Evolutionary conservation across 2,888 invertebrate species (phyloP), one percentile per base, ranked within the genome.

Genomic region (Diarsia rubi): DNA sequence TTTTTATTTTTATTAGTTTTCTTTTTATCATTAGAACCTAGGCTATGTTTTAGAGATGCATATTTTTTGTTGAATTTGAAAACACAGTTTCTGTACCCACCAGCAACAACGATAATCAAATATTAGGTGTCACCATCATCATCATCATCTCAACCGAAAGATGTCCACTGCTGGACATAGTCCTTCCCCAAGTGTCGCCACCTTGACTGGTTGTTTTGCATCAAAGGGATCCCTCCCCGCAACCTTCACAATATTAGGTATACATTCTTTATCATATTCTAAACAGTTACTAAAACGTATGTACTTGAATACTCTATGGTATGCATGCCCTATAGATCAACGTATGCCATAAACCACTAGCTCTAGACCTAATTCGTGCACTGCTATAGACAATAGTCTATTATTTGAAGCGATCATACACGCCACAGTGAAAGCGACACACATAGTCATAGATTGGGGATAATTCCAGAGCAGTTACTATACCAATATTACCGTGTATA

Each of bases 391-490:
- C 83, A 82, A 82, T 73, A 82, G 83, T 68, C 72, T 85, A 77
- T 85, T 82, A 82, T 82, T 82, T 82, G 85, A 82, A 78, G 83
- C 73, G 78, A 85, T 85, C 82, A 82, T 81, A 77, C 42, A 77
- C 70, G 82, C 72, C 47, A 73, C 52, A 82, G 82, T 73, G 85
- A 85, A 82, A 82, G 82, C 86, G 83, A 85, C 86, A 73, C 64
- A 85, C 85, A 82, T 82, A 85, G 14, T 77, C 63, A 85, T 82
- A 63, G 45, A 73, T 69, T 68, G 57, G 27, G 85, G 78, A 85
- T 82, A 82, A 85, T 82, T 77, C 73, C 69, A 62, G 69, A 68
- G 68, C 70, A 52, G 59, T 75, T 81, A 75, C 69, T 69, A 27
- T 71, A 75, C 69, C 65, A 73, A 79, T 66, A 75, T 73, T 54